phyloP scores from a whole-genome alignment of 2,888 invertebrate genomes.

The Caradrina kadenii region DNA sequence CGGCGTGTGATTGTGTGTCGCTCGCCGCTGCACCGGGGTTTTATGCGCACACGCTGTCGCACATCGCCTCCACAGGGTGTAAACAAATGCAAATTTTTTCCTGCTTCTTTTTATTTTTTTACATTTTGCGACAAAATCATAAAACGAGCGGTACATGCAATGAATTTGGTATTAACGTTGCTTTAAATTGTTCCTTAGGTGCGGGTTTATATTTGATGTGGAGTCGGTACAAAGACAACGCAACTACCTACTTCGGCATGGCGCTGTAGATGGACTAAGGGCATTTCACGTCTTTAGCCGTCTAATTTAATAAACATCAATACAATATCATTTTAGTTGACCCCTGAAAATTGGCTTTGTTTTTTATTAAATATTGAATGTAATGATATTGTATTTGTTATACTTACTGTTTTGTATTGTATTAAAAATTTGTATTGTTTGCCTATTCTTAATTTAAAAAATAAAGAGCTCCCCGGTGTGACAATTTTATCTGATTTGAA shows the following conservation, averaged over 20 bases:
- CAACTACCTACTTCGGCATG: neutral
- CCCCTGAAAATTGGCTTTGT: neutral
- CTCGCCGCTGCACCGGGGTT: conserved; percentile 75
- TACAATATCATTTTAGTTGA: neutral
- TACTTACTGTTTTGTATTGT: neutral
- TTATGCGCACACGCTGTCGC: conserved; percentile 79
- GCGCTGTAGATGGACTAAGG: too few species aligned
- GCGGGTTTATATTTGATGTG: neutral
- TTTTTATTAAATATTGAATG: too few species aligned
- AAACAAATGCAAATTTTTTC: conserved; percentile 67
- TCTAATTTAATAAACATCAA: neutral
- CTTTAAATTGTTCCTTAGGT: conserved; percentile 1
- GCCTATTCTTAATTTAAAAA: too few species aligned
- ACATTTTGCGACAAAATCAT: conserved; percentile 26
- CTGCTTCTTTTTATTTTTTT: conserved; percentile 60
- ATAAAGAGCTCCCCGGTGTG: too few species aligned
- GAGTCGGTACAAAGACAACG: conserved; percentile 1
- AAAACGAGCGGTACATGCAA: conserved; percentile 18
- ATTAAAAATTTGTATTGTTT: too few species aligned
- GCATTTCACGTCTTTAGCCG: too few species aligned
- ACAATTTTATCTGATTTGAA: neutral
- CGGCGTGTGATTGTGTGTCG: conserved; percentile 81
- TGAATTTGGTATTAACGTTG: conserved; percentile 30
- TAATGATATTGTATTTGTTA: neutral
- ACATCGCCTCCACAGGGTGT: conserved; percentile 77